Conservation (phyloP, 2,888 invertebrate species). For the Tinea trinotella region DNA sequence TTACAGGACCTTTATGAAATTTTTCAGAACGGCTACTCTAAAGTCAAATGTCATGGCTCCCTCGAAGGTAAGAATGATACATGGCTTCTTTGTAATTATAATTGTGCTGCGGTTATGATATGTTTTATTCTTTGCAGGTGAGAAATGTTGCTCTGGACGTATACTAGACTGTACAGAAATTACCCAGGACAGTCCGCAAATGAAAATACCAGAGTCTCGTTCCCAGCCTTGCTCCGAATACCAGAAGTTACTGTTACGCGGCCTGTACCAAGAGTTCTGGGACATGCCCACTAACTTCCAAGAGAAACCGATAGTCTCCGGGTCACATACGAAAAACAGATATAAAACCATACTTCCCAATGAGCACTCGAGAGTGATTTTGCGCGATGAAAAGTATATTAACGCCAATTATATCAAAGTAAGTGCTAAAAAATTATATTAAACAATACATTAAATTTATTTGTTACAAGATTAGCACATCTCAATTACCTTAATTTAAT, state of each 20-base stretch:
- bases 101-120: background rate
- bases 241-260: slow-evolving; percentile 73
- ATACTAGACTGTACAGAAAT: slow-evolving; percentile 36
- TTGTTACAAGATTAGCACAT: no score
- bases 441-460: no score
- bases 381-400: slow-evolving; percentile 80
- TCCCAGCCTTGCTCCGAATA: slow-evolving; percentile 62
- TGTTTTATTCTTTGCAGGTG: slow-evolving; percentile 27
- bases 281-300: slow-evolving; percentile 94
- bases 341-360: slow-evolving; percentile 93
- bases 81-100: background rate
- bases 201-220: slow-evolving; percentile 46
- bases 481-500: no score
- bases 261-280: slow-evolving; percentile 92
- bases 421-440: no score
- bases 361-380: slow-evolving; percentile 86
- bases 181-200: slow-evolving; percentile 48
- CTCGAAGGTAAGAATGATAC: background rate
- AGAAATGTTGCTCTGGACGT: slow-evolving; percentile 47
- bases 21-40: slow-evolving; percentile 70
- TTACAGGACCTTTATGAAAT: slow-evolving; percentile 71
- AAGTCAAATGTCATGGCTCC: slow-evolving; percentile 41
- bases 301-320: slow-evolving; percentile 90
- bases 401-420: slow-evolving; percentile 96
- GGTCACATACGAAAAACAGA: slow-evolving; percentile 90